phyloP scores from a whole-genome alignment of 2,113 vertebrate species.

The Proteles cristata region DNA sequence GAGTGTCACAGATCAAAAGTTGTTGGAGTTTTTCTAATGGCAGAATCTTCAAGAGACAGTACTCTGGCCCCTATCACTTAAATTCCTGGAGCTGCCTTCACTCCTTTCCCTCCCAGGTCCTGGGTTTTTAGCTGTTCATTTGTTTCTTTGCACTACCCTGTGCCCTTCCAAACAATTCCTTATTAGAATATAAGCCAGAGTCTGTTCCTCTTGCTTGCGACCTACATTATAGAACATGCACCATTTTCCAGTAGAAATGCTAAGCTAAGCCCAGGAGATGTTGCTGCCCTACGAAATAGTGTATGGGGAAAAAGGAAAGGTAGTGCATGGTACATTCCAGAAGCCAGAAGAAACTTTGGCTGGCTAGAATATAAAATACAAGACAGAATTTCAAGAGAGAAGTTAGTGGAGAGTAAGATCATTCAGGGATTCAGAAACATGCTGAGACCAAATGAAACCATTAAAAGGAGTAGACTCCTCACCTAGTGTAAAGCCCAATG shows the following conservation, averaged over 20 bases:
- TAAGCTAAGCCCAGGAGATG: neutral
- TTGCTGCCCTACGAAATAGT: neutral
- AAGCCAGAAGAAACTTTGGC: neutral
- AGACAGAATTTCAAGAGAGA: constrained; percentile 10
- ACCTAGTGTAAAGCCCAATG: no score
- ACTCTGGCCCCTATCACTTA: neutral
- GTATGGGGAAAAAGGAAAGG: neutral
- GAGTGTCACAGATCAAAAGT: neutral
- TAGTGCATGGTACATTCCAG: neutral
- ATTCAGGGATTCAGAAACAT: neutral
- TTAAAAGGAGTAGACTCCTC: neutral
- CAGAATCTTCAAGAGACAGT: neutral
- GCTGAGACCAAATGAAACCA: neutral
- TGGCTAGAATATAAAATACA: neutral
- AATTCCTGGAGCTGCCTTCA: neutral
- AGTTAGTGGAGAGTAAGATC: neutral
- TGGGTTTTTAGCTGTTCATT: neutral
- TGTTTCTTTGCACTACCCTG: neutral
- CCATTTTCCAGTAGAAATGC: neutral
- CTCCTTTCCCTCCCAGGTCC: neutral
- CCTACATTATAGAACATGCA: neutral
- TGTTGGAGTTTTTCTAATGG: neutral
- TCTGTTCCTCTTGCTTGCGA: neutral
- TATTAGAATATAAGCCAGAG: neutral
- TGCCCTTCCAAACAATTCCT: neutral